Percentiles rank a stretch among this genome's conserved stretches.
phyloP scores from a whole-genome alignment of 2,113 vertebrate genomes.

The Tringa solitaria region DNA sequence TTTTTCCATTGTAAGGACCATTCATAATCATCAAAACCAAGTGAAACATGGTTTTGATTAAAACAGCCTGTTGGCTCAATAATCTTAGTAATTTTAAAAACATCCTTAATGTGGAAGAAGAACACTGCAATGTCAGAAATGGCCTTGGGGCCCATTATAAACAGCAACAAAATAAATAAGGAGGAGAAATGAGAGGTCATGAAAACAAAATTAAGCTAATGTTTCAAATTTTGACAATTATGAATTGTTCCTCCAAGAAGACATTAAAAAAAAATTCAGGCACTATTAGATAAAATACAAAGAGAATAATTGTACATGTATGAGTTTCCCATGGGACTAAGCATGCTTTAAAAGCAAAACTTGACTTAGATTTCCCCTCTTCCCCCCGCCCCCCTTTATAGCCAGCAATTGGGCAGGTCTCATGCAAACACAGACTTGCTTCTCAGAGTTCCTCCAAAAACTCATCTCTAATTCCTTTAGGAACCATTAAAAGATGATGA shows the following conservation, averaged over 20 bases:
- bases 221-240: constrained; percentile 82
- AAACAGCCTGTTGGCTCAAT: constrained; percentile 83
- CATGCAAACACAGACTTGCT: constrained; percentile 72
- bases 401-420: constrained; percentile 53
- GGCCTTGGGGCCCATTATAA: constrained; percentile 80
- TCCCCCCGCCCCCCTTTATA: constrained; percentile 14
- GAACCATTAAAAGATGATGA: constrained; percentile 63
- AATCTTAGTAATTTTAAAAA: constrained; percentile 82
- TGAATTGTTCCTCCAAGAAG: constrained; percentile 77
- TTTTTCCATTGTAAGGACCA: constrained; percentile 46
- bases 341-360: constrained; percentile 73
- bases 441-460: constrained; percentile 61
- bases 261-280: constrained; percentile 73
- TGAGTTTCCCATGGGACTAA: constrained; percentile 65
- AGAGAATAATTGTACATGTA: constrained; percentile 71
- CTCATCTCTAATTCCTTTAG: constrained; percentile 47
- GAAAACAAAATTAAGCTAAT: constrained; percentile 84
- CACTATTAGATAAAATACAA: constrained; percentile 80
- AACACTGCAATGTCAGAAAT: constrained; percentile 72
- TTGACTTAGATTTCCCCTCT: constrained; percentile 30
- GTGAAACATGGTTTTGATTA: constrained; percentile 86
- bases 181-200: constrained; percentile 73
- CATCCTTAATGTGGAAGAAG: constrained; percentile 80
- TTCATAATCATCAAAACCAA: constrained; percentile 76
- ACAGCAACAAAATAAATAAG: constrained; percentile 78